Conservation (phyloP, 37 sponge, comb jelly and placozoan genomes). For the Aplysina aerophoba region DNA sequence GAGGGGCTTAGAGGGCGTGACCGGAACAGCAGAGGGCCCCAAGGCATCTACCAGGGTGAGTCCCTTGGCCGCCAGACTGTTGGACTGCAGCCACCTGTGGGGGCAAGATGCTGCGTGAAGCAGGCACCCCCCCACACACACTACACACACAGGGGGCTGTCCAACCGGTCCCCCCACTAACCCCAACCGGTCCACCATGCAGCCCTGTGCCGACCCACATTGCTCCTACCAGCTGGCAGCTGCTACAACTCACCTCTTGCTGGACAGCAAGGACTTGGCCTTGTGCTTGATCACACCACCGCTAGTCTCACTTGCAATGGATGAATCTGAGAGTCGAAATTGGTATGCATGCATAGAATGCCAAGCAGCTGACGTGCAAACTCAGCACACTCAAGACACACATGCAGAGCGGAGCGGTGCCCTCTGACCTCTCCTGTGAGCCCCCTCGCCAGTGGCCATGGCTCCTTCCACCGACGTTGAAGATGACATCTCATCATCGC, state of each 20-base stretch:
- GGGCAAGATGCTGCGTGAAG: no score
- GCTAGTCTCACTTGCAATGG: no score
- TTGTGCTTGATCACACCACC: no score
- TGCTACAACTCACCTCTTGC: neutral
- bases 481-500: conserved; percentile 6
- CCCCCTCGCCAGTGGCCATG: neutral
- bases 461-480: conserved; percentile 6
- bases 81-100: conserved; percentile 72
- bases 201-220: neutral
- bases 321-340: no score
- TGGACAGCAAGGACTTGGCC: no score
- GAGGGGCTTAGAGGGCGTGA: conserved; percentile 54
- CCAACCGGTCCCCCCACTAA: neutral
- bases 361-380: no score
- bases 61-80: conserved; percentile 69
- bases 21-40: conserved; percentile 65
- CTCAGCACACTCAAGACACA: no score
- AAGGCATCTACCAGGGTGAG: conserved; percentile 85
- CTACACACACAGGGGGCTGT: no score
- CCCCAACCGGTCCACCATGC: neutral
- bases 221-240: neutral
- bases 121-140: no score
- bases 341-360: no score
- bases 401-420: no score
- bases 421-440: no score